Conservation (phyloP, 2,888 invertebrate genomes). For the Dasysyrphus tricinctus region DNA sequence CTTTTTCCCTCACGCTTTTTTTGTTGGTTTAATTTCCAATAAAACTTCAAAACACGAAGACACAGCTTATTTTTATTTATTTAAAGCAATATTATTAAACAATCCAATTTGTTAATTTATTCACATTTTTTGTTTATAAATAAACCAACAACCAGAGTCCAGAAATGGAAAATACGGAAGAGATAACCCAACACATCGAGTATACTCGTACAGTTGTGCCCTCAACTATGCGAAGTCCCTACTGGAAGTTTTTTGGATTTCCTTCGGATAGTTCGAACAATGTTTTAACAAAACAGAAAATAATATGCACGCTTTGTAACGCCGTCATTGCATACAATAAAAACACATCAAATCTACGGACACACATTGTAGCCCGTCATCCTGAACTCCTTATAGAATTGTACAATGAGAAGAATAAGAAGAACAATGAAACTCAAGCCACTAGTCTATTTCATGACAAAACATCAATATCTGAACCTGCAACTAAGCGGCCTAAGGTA, state of each 20-base stretch:
- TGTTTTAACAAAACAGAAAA: slow-evolving; percentile 78
- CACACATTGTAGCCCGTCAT: slow-evolving; percentile 79
- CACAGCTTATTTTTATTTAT: no score
- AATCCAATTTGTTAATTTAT: background rate
- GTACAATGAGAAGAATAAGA: slow-evolving; percentile 70
- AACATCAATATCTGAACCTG: slow-evolving; percentile 33
- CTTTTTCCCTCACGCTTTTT: background rate
- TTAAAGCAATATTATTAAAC: no score
- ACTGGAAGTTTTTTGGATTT: slow-evolving; percentile 80
- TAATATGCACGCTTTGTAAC: slow-evolving; percentile 79
- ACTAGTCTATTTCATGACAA: slow-evolving; percentile 20
- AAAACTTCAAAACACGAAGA: no score
- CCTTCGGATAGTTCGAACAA: slow-evolving; percentile 78
- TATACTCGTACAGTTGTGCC: slow-evolving; percentile 78
- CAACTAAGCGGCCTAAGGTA: slow-evolving; percentile 48
- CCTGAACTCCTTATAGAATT: slow-evolving; percentile 77
- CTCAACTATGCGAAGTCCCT: slow-evolving; percentile 78
- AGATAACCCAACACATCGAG: slow-evolving; percentile 75
- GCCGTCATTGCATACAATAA: slow-evolving; percentile 79
- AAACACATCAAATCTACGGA: slow-evolving; percentile 79
- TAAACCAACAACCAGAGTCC: background rate
- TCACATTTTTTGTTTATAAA: background rate
- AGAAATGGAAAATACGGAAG: slow-evolving; percentile 58
- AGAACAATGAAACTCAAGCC: slow-evolving; percentile 23
- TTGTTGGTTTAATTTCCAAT: background rate